phyloP scores from a whole-genome alignment of 2,888 invertebrate species.

The Pogonocherus hispidulus region DNA sequence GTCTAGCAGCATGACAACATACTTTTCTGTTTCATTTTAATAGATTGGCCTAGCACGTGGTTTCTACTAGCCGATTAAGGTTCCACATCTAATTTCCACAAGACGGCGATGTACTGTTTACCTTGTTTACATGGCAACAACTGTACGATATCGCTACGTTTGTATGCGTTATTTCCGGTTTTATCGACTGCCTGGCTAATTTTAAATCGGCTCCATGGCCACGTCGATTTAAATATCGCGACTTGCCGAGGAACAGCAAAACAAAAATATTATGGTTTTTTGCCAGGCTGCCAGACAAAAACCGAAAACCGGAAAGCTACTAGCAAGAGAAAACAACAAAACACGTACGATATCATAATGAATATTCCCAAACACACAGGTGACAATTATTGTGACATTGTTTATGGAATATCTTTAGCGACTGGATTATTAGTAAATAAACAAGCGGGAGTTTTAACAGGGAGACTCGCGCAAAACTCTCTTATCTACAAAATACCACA shows the following conservation, averaged over 20 bases:
- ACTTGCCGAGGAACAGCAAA: conserved; percentile 10
- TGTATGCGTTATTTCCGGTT: conserved; percentile 24
- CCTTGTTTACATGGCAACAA: conserved; percentile 21
- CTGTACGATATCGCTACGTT: neutral
- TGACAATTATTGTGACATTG: too few species aligned
- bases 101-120: neutral
- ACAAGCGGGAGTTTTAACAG: neutral
- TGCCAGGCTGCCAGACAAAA: neutral
- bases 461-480: too few species aligned
- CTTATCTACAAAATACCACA: too few species aligned
- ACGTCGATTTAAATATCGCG: conserved; percentile 31
- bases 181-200: conserved; percentile 28
- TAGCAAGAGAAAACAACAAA: neutral
- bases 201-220: conserved; percentile 29
- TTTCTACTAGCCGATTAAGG: neutral
- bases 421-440: conserved; percentile 27
- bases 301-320: neutral
- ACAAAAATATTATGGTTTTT: conserved; percentile 26
- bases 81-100: neutral
- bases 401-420: neutral
- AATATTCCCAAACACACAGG: neutral
- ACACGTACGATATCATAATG: neutral
- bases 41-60: conserved; percentile 45
- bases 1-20: conserved; percentile 38
- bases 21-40: conserved; percentile 39